phyloP scores from a whole-genome alignment of 2,113 vertebrate genomes.

The Asarcornis scutulata region DNA sequence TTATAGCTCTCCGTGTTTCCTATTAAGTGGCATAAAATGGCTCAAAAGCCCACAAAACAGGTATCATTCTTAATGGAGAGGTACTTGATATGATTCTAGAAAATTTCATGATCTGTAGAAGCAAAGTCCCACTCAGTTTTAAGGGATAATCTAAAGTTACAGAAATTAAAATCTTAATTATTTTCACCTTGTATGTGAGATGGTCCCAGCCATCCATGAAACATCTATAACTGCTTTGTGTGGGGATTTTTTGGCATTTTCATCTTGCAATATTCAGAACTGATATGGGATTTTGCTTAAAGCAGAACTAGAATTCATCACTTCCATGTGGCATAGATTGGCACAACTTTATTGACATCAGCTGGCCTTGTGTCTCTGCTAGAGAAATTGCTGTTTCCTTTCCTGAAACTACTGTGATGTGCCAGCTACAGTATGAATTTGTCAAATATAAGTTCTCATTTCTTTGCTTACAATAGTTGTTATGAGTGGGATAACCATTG shows the following conservation, averaged over 20 bases:
- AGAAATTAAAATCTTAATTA: background rate
- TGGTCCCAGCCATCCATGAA: background rate
- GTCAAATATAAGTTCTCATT: background rate
- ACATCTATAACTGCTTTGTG: background rate
- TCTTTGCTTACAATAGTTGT: background rate
- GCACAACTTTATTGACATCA: background rate
- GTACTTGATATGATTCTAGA: background rate
- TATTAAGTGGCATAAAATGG: background rate
- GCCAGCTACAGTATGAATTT: background rate
- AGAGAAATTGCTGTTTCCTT: background rate
- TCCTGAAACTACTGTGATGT: background rate
- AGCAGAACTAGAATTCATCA: background rate
- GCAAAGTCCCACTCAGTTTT: background rate
- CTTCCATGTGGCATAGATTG: background rate
- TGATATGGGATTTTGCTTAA: background rate
- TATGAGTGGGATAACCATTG: background rate
- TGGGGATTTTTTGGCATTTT: background rate
- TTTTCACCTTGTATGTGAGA: background rate
- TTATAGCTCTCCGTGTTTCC: background rate
- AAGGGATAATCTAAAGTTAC: background rate
- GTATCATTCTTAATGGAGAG: background rate
- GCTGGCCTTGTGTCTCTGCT: too few relatives aligned
- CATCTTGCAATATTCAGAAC: background rate
- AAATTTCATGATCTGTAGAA: background rate
- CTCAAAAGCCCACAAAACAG: background rate